Evolutionary conservation across 2,888 invertebrate species (phyloP).

Genomic region (Calameuta pallipes): DNA sequence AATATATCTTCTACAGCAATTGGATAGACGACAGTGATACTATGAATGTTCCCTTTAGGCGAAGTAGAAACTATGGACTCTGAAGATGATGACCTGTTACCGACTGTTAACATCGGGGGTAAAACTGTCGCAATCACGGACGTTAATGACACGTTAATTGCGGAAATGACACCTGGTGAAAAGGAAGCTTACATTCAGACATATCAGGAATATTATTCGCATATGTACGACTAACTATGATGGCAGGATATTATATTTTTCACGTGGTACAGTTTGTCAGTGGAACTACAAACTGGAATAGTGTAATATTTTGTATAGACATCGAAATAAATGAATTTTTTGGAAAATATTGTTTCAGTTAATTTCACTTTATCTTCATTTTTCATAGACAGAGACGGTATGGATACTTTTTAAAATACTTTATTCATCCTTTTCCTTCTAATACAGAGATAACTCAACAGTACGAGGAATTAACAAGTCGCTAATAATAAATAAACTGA

Average conservation of each 20-base stretch:
- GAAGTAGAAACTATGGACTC: slow-evolving; percentile 82
- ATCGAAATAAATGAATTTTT: slow-evolving; percentile 42
- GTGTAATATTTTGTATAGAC: slow-evolving; percentile 56
- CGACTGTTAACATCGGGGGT: slow-evolving; percentile 85
- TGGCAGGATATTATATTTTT: slow-evolving; percentile 21
- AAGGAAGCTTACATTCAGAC: slow-evolving; percentile 94
- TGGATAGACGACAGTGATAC: background rate
- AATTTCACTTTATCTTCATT: background rate
- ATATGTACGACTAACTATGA: slow-evolving; percentile 79
- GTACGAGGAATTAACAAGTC: slow-evolving; percentile 42
- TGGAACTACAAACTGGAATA: slow-evolving; percentile 21
- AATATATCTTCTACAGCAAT: background rate
- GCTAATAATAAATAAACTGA: slow-evolving; percentile 33
- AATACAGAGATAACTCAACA: slow-evolving; percentile 56
- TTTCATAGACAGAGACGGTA: background rate
- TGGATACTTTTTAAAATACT: slow-evolving; percentile 1
- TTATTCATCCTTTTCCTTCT: slow-evolving; percentile 40
- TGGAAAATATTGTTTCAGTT: background rate
- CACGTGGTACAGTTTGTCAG: slow-evolving; percentile 22
- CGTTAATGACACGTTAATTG: slow-evolving; percentile 87
- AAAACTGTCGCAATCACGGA: slow-evolving; percentile 84
- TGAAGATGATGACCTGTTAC: slow-evolving; percentile 82
- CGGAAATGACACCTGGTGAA: slow-evolving; percentile 90
- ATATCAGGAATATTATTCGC: slow-evolving; percentile 93
- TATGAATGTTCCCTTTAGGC: slow-evolving; percentile 65